phyloP scores from a whole-genome alignment of 2,797 vertebrate genomes.

The Malurus leucopterus region DNA sequence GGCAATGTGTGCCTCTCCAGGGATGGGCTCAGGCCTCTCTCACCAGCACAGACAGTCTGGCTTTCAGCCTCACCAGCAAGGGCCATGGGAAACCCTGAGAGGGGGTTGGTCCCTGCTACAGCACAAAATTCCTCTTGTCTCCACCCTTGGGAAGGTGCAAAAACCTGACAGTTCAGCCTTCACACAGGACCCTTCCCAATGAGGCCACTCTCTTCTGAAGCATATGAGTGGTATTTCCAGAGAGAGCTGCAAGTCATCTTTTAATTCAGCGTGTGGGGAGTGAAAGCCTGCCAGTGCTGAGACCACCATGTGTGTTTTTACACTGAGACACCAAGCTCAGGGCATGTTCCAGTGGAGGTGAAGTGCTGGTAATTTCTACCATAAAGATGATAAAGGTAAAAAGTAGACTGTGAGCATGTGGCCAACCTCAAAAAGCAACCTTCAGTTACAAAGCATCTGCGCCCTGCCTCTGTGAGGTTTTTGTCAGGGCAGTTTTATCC shows the following conservation, averaged over 20 bases:
- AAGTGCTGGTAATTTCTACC: background rate
- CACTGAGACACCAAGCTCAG: background rate
- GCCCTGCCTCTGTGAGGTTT: background rate
- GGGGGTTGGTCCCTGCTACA: background rate
- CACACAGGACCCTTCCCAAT: background rate
- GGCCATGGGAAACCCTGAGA: background rate
- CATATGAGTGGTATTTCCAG: background rate
- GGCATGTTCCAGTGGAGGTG: background rate
- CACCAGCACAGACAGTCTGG: background rate
- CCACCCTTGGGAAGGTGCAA: background rate
- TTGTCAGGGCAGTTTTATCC: background rate
- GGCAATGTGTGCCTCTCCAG: background rate
- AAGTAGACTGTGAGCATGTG: background rate
- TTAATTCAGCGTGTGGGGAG: background rate
- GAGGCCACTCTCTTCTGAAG: background rate
- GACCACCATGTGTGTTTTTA: background rate
- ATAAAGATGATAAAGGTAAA: background rate
- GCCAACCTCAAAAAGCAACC: background rate
- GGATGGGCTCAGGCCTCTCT: background rate
- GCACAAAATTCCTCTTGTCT: background rate
- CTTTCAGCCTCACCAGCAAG: background rate
- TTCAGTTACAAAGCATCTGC: background rate
- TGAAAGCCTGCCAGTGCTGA: background rate
- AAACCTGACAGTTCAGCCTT: background rate
- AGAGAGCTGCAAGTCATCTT: slow-evolving; percentile 4